Evolutionary conservation across 1,140 invertebrate genomes (phyloP).

Genomic region (Drosophila repleta): DNA sequence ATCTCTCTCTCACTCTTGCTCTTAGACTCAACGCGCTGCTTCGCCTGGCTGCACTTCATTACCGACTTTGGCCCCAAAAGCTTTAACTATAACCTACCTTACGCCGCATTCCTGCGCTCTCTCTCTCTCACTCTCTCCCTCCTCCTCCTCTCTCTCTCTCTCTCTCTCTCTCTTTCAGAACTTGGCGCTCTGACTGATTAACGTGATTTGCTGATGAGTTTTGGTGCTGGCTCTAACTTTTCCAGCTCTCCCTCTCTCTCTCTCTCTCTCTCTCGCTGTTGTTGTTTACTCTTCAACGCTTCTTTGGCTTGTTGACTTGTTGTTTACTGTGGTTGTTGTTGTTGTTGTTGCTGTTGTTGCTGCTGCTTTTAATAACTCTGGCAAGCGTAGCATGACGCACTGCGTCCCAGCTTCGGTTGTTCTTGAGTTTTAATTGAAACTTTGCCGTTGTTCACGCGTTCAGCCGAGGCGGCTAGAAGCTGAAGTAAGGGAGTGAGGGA

Average conservation of each 20-base stretch:
- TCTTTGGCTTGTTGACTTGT: slow-evolving; percentile 47
- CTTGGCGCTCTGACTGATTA: slow-evolving; percentile 58
- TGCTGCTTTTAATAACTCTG: slow-evolving; percentile 58
- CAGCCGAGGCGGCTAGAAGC: slow-evolving; percentile 40
- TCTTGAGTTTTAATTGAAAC: slow-evolving; percentile 66
- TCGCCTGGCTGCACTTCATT: slow-evolving; percentile 55
- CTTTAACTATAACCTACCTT: slow-evolving; percentile 23
- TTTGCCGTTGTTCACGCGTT: slow-evolving; percentile 62
- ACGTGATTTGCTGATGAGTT: slow-evolving; percentile 65
- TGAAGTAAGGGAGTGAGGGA: background rate
- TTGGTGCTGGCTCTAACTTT: slow-evolving; percentile 43
- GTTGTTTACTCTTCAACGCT: slow-evolving; percentile 51
- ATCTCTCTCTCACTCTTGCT: background rate
- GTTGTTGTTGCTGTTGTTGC: slow-evolving; percentile 25
- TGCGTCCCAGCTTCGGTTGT: slow-evolving; percentile 34
- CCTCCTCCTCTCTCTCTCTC: background rate
- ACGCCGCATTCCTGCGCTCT: background rate
- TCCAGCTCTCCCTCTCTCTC: background rate
- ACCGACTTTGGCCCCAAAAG: slow-evolving; percentile 45
- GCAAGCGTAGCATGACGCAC: slow-evolving; percentile 62
- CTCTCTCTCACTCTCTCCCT: background rate
- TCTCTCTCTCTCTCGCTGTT: background rate
- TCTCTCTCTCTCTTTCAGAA: slow-evolving; percentile 6
- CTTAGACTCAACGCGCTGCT: background rate
- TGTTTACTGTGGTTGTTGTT: slow-evolving; percentile 33